phyloP scores from a whole-genome alignment of 1,140 invertebrate species.

The Cydia splendana region DNA sequence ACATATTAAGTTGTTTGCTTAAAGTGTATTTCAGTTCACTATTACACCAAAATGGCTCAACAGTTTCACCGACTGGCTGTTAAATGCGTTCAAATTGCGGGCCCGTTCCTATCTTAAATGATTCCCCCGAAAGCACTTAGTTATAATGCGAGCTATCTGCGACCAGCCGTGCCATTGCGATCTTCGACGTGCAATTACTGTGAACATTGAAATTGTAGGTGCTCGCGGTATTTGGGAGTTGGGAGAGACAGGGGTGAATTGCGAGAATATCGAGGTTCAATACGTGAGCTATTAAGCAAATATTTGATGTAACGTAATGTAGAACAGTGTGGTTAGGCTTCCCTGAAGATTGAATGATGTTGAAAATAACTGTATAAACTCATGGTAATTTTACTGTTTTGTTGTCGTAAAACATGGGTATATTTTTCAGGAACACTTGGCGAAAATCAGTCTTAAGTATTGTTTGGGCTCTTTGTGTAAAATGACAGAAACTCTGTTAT shows the following conservation, averaged over 20 bases:
- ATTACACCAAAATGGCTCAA: slow-evolving; percentile 6
- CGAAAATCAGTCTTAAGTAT: too few species aligned
- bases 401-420: too few species aligned
- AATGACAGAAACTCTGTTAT: not conserved
- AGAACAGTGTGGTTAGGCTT: not conserved
- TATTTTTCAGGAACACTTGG: too few species aligned
- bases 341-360: too few species aligned
- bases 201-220: slow-evolving; percentile 20
- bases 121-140: slow-evolving; percentile 27
- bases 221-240: not conserved
- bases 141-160: slow-evolving; percentile 30
- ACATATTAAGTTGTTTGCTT: not conserved
- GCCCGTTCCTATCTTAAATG: slow-evolving; percentile 24
- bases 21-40: not conserved
- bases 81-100: slow-evolving; percentile 6
- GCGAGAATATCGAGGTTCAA: not conserved
- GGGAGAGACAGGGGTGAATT: not conserved
- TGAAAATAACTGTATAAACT: too few species aligned
- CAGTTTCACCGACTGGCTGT: not conserved
- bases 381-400: too few species aligned
- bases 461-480: not conserved
- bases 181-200: slow-evolving; percentile 24
- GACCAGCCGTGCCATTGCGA: slow-evolving; percentile 12
- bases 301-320: not conserved
- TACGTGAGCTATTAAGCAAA: not conserved